Base-by-base conservation (phyloP, 2,888 invertebrate genomes). In the Lasioglossum figueresi region DNA sequence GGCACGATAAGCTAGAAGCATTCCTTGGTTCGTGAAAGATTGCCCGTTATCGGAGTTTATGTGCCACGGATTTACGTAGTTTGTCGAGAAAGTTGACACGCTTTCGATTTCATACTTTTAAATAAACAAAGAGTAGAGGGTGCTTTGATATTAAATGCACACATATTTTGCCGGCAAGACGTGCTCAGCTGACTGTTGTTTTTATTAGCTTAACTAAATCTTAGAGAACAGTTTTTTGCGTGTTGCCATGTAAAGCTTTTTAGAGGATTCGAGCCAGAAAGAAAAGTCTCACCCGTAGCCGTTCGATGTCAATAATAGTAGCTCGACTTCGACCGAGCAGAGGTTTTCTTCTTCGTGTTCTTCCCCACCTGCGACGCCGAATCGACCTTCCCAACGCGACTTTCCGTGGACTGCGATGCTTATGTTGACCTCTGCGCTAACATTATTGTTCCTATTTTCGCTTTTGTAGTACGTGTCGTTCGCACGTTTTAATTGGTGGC, bases 251-350 rank as follows among this genome's bases (percentile, higher is more conserved):
- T 63, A 76, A 78, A 76, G 31, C n/a, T 37, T 79, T 83, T 48
- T 43, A 31, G 31, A 14, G 31, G 66, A n/a, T 48, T 72, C 48
- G n/a, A 73, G 3, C 6, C 34, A 70, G 76, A 82, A 63, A 72
- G 8, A 68, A 16, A 27, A 68, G 27, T 75, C n/a, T 78, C 43
- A 34, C 76, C 79, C 70, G 73, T 79, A 77, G 71, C 79, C 78
- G 83, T 88, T 84, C 85, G 78, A 83, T 85, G 85, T 83, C 77
- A 87, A 88, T 89, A 88, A 89, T 88, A 89, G 88, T 87, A 88
- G 85, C 85, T 63, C 71, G 52, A 85, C 72, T 86, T 85, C 68
- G 71, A 80, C 85, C 76, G 45, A 71, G 70, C 80, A 72, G 80
- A 82, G 76, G 68, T 82, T 87, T 86, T 72, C 87, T 73, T 66